phyloP scores from a whole-genome alignment of 2,113 vertebrate species.

The Heptranchias perlo region DNA sequence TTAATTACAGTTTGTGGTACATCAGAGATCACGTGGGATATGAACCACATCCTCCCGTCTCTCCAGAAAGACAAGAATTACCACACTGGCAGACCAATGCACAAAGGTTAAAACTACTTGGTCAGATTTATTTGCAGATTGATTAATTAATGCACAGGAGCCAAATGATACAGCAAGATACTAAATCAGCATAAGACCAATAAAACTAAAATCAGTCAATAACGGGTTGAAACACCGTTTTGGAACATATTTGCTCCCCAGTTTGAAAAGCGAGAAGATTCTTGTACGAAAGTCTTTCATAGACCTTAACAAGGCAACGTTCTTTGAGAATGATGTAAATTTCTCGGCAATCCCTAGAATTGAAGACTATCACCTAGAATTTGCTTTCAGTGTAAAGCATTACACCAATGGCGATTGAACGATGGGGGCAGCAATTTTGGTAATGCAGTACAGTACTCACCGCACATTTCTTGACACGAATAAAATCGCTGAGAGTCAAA shows the following conservation, averaged over 20 bases:
- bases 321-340: background rate
- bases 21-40: background rate
- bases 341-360: background rate
- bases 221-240: background rate
- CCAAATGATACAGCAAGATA: background rate
- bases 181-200: background rate
- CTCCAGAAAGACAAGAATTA: background rate
- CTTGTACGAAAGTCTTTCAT: background rate
- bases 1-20: background rate
- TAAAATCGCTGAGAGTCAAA: slow-evolving; percentile 2
- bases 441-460: background rate
- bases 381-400: background rate
- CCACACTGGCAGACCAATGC: background rate
- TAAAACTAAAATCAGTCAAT: too few species aligned
- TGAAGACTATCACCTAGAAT: background rate
- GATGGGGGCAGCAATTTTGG: background rate
- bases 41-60: background rate
- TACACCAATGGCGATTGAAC: background rate
- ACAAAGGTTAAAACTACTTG: background rate
- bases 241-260: background rate
- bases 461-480: background rate
- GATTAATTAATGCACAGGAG: too few species aligned
- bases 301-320: background rate
- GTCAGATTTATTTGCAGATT: background rate
- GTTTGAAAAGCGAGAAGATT: background rate